A percentile compares a stretch with the other conserved stretches of the same genome.
Conservation (phyloP, 2,113 vertebrate species). For the Leptobrachium leishanense region DNA sequence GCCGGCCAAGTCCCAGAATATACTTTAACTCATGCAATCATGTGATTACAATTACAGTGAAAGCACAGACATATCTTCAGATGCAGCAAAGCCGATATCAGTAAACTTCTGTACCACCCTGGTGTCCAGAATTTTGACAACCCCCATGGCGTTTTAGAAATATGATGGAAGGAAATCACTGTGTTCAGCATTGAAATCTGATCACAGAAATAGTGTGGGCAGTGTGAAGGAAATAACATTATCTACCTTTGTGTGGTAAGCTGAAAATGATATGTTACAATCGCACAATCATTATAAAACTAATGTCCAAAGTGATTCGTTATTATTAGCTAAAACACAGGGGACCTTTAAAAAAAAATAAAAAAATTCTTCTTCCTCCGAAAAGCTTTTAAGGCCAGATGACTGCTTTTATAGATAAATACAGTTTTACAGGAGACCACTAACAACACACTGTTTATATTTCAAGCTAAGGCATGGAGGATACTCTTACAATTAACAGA, state of each 20-base stretch:
- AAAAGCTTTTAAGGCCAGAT: constrained; percentile 20
- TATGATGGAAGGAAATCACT: constrained; percentile 4
- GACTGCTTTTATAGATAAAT: not conserved
- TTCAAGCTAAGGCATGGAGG: not conserved
- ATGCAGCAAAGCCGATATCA: too few relatives aligned
- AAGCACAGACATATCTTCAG: too few relatives aligned
- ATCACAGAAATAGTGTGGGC: constrained; percentile 40
- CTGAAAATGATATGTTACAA: constrained; percentile 40
- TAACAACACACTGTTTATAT: not conserved
- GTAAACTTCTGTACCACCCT: not conserved
- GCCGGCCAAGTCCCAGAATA: too few relatives aligned
- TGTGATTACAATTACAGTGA: too few relatives aligned
- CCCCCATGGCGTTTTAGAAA: constrained; percentile 18
- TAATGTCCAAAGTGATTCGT: constrained; percentile 38
- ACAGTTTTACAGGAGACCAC: not conserved
- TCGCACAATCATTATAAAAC: constrained; percentile 35
- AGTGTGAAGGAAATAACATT: constrained; percentile 26
- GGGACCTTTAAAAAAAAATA: not conserved
- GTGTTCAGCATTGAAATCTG: constrained; percentile 34
- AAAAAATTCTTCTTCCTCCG: not conserved
- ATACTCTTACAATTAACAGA: not conserved
- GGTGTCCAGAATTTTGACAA: not conserved
- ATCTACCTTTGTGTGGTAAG: constrained; percentile 43
- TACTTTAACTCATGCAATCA: too few relatives aligned
- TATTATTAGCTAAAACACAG: constrained; percentile 39